A percentile compares a stretch with the other conserved stretches of the same genome.
Conservation (phyloP, 92 coral and sea anemone genomes). For the Chrysogorgia sp. region DNA sequence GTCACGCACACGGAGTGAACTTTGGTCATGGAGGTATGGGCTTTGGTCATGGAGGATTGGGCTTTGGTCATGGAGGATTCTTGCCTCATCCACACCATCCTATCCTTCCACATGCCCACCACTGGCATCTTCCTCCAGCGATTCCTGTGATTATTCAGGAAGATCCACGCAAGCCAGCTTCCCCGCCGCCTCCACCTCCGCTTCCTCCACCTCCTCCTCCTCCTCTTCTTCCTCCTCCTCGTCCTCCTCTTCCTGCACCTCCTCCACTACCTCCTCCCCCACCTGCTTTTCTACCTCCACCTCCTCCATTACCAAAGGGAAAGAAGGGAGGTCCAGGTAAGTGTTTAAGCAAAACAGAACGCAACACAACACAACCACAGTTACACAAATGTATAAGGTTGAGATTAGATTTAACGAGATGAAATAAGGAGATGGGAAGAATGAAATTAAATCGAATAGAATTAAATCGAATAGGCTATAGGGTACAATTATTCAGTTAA, state of each 20-base stretch:
- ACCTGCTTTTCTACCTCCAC: slow-evolving; percentile 28
- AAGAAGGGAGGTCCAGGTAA: slow-evolving; percentile 5
- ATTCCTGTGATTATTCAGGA: slow-evolving; percentile 30
- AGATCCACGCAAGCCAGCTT: neutral
- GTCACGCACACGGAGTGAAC: slow-evolving; percentile 17
- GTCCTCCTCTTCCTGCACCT: neutral
- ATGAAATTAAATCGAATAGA: no score
- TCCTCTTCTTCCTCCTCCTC: neutral
- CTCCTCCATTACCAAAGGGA: slow-evolving; percentile 16
- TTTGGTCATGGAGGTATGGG: slow-evolving; percentile 19
- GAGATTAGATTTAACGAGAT: no score
- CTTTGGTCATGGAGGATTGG: neutral
- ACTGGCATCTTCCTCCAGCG: slow-evolving; percentile 29
- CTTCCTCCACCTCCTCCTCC: slow-evolving; percentile 9
- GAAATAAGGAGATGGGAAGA: no score
- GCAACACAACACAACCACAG: no score
- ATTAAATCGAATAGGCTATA: no score
- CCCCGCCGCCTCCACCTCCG: slow-evolving; percentile 6
- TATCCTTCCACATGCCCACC: slow-evolving; percentile 25
- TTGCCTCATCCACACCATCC: slow-evolving; percentile 31
- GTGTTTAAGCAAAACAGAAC: no score
- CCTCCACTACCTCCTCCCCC: slow-evolving; percentile 20
- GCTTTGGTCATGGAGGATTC: slow-evolving; percentile 17
- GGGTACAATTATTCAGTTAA: neutral
- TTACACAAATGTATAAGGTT: no score